A percentile compares a stretch with the other conserved stretches of the same genome.
Conservation (phyloP, 2,888 invertebrate species). For the Nemoura dubitans region DNA sequence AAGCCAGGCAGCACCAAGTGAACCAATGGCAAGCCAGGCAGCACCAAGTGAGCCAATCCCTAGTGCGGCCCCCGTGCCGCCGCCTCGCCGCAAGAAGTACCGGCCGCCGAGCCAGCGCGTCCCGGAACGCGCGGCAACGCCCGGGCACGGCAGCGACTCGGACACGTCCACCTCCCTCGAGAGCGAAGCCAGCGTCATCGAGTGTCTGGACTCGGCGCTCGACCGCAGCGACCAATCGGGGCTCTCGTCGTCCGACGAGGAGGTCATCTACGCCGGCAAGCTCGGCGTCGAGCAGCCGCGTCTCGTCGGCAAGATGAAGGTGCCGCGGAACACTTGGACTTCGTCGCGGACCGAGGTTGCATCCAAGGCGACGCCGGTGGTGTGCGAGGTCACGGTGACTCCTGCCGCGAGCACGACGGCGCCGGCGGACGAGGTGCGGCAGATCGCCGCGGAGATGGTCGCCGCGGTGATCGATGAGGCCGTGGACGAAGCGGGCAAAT, state of each 20-base stretch:
- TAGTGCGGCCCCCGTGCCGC: too few relatives aligned
- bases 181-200: conserved; percentile 47
- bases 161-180: conserved; percentile 35
- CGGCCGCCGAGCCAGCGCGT: conserved; percentile 46
- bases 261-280: conserved; percentile 35
- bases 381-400: not conserved
- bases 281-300: conserved; percentile 18
- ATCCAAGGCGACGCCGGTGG: not conserved
- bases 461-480: conserved; percentile 43
- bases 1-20: not conserved
- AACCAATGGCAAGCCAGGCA: not conserved
- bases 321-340: not conserved
- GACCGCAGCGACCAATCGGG: not conserved
- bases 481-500: not conserved
- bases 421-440: not conserved
- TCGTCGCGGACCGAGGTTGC: too few relatives aligned
- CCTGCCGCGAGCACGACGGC: too few relatives aligned
- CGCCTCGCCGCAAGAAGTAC: conserved; percentile 33
- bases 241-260: conserved; percentile 42
- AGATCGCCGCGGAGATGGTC: conserved; percentile 43
- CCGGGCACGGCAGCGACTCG: conserved; percentile 2
- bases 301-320: not conserved
- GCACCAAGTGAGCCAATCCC: not conserved
- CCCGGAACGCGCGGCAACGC: conserved; percentile 42
- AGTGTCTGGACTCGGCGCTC: conserved; percentile 44